phyloP scores from a whole-genome alignment of 2,888 invertebrate genomes.

The Drosophila mayaguana region DNA sequence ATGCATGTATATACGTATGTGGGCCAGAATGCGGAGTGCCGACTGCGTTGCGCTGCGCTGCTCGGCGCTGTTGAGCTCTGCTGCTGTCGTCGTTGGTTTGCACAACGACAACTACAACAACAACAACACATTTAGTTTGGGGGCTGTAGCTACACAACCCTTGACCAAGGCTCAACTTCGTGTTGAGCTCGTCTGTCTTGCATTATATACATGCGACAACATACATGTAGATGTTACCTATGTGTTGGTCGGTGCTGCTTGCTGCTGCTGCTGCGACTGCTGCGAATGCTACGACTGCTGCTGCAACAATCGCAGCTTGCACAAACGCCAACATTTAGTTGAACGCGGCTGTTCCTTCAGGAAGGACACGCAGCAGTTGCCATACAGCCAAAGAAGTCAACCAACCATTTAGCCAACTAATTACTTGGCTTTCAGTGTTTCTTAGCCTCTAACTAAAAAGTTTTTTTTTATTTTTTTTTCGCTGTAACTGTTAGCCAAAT shows the following conservation, averaged over 20 bases:
- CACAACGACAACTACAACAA: slow-evolving; percentile 29
- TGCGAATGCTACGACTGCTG: slow-evolving; percentile 13
- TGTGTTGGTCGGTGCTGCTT: slow-evolving; percentile 55
- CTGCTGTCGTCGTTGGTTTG: slow-evolving; percentile 31
- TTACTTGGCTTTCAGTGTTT: slow-evolving; percentile 24
- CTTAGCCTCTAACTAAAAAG: not conserved
- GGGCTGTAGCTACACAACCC: slow-evolving; percentile 59
- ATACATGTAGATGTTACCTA: slow-evolving; percentile 55
- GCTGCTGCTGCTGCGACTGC: slow-evolving; percentile 12
- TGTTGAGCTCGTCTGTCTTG: slow-evolving; percentile 54
- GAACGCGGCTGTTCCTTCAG: slow-evolving; percentile 84
- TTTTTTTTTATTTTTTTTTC: not conserved
- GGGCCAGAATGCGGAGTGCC: slow-evolving; percentile 27
- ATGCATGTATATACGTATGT: slow-evolving; percentile 1
- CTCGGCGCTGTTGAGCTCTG: not conserved
- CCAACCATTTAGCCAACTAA: slow-evolving; percentile 21
- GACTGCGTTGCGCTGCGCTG: slow-evolving; percentile 34
- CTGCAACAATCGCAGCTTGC: slow-evolving; percentile 78
- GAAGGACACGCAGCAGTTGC: slow-evolving; percentile 81
- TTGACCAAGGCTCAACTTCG: slow-evolving; percentile 67
- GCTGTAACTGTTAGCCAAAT: slow-evolving; percentile 19
- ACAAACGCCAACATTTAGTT: slow-evolving; percentile 80
- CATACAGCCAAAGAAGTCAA: slow-evolving; percentile 28
- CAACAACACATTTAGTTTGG: slow-evolving; percentile 19
- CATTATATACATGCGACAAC: slow-evolving; percentile 58